Conservation (phyloP, 2,113 vertebrate genomes). For the Sciurus niger region DNA sequence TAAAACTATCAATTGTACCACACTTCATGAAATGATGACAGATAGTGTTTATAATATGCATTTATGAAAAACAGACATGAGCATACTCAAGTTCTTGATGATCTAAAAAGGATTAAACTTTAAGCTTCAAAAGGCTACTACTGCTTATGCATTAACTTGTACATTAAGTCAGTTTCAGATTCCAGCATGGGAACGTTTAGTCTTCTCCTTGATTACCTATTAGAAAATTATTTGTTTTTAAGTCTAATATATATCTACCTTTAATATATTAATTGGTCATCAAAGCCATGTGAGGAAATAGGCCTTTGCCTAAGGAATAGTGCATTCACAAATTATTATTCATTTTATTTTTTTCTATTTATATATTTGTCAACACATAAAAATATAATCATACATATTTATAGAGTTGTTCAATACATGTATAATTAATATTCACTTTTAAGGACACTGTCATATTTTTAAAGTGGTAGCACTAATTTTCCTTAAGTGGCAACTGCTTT, state of each 20-base stretch:
- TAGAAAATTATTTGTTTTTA: constrained; percentile 59
- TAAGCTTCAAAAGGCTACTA: constrained; percentile 66
- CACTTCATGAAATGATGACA: constrained; percentile 81
- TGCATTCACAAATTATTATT: constrained; percentile 45
- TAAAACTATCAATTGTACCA: constrained; percentile 83
- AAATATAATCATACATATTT: background rate
- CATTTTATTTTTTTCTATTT: background rate
- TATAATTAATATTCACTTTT: constrained; percentile 41
- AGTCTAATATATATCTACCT: background rate
- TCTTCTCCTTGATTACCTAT: background rate
- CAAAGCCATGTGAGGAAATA: background rate
- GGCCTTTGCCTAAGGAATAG: background rate
- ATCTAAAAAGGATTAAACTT: constrained; percentile 67
- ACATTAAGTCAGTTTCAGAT: background rate
- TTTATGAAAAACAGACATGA: constrained; percentile 82
- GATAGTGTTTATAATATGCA: constrained; percentile 62
- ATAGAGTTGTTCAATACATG: background rate
- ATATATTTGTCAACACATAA: background rate
- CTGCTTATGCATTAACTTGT: constrained; percentile 26
- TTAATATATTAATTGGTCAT: constrained; percentile 29
- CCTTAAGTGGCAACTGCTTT: constrained; percentile 18
- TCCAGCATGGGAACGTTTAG: background rate
- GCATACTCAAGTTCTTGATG: constrained; percentile 41
- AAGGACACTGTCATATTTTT: background rate
- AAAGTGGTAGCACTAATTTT: constrained; percentile 41